Evolutionary conservation across 2,888 invertebrate species (phyloP).

Genomic region (Idaea biselata): DNA sequence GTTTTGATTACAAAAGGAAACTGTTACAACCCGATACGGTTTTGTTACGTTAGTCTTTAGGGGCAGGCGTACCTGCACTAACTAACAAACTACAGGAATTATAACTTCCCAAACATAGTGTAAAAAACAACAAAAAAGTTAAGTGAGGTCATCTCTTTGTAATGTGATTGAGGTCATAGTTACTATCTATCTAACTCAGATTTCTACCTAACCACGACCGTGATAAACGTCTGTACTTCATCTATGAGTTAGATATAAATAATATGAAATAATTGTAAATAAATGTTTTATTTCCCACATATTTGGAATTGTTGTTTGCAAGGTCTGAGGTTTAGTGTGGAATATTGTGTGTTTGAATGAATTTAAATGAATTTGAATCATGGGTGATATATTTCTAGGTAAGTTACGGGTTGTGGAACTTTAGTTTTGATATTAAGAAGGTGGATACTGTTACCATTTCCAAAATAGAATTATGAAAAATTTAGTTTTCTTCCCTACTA

Average conservation of each 20-base stretch:
- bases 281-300: not conserved
- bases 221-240: not conserved
- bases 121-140: slow-evolving; percentile 2
- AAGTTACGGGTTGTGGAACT: slow-evolving; percentile 21
- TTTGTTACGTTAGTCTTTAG: not conserved
- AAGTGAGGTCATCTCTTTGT: slow-evolving; percentile 20
- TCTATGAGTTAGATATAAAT: not conserved
- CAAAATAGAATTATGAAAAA: too few relatives aligned
- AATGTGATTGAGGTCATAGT: slow-evolving; percentile 20
- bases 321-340: not conserved
- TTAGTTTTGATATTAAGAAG: not conserved
- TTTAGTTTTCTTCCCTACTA: too few relatives aligned
- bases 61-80: not conserved
- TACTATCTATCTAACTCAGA: slow-evolving; percentile 6
- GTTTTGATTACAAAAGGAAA: not conserved
- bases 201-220: slow-evolving; percentile 1
- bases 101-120: not conserved
- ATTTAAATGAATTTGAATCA: slow-evolving; percentile 11
- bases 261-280: not conserved
- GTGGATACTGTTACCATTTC: too few relatives aligned
- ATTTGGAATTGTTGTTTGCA: not conserved
- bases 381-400: slow-evolving; percentile 42
- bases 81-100: not conserved
- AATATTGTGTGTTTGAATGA: too few relatives aligned
- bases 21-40: not conserved